phyloP scores from a whole-genome alignment of 2,888 invertebrate genomes.

The Thymelicus lineola region DNA sequence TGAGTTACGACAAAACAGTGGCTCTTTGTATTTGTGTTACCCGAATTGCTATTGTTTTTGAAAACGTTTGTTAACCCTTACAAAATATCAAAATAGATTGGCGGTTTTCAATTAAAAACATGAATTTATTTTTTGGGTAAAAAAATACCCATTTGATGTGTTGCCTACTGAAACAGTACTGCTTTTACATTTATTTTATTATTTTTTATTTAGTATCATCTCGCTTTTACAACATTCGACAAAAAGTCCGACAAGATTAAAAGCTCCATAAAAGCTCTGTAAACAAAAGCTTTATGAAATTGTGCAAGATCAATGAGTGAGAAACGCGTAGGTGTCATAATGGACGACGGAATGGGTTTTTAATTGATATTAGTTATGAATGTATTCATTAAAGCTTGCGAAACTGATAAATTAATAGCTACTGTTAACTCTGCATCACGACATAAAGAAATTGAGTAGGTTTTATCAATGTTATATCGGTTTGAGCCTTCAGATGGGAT shows the following conservation, averaged over 20 bases:
- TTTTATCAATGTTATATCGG: constrained; percentile 16
- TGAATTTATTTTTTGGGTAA: no score
- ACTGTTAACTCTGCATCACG: constrained; percentile 19
- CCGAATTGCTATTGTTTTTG: constrained; percentile 5
- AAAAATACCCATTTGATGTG: neutral
- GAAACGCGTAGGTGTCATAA: constrained; percentile 57
- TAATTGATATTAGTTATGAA: constrained; percentile 58
- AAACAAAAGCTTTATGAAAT: constrained; percentile 25
- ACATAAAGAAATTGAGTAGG: constrained; percentile 25
- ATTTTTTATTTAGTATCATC: constrained; percentile 3
- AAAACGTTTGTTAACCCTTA: neutral
- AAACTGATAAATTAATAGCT: constrained; percentile 34
- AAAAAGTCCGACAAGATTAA: constrained; percentile 15
- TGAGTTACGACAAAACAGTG: neutral
- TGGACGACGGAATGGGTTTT: constrained; percentile 52
- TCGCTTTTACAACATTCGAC: neutral
- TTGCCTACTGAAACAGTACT: no score
- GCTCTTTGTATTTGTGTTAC: neutral
- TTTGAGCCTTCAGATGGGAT: neutral
- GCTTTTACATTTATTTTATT: no score
- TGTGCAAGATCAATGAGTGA: constrained; percentile 30
- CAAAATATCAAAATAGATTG: no score
- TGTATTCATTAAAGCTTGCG: constrained; percentile 53
- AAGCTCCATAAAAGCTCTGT: constrained; percentile 23
- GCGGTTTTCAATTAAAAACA: neutral